Evolutionary conservation across 2,888 invertebrate species (phyloP), one percentile per base, ranked within the genome.

Genomic region (Boloria selene): DNA sequence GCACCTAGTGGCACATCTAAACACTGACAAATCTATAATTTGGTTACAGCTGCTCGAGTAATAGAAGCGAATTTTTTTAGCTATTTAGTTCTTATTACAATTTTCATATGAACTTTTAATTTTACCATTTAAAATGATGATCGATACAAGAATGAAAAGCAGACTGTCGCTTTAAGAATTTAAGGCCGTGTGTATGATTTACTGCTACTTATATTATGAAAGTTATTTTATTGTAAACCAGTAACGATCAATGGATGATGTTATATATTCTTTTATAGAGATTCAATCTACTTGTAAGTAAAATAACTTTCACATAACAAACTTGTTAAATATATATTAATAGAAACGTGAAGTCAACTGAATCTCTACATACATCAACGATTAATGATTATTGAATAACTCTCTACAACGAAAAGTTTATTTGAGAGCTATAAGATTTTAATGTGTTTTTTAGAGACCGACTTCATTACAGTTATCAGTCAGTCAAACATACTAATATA

Each of bases 401-500:
- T 83, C 84, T 82, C 84, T 80, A 77, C 74, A 73, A 73, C 65
- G 75, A 79, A 85, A 86, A 84, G 83, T 85, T 84, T 84, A 85
- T 84, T 74, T 79, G 83, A 84, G 85, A 85, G 83, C 82, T 75
- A 79, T 81, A 65, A 78, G 80, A 84, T 84, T 66, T 69, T 81
- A 84, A 82, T 83, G 82, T 81, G 81, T 81, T 58, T 86, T 86
- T 83, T 85, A 83, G 2, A 84, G 81, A 81, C 85, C 82, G 83
- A 84, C 77, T 68, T 54, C 13, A 56, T 13, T 22, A 52, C 18
- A 16, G 17, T 55, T 38, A 38, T 10, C 10, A 10, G 13, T 60
- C 17, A 47, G 47, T 64, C 64, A 49, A 50, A 52, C 42, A 14
- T 22, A 38, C 42, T 59, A 22, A 31, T 16, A 17, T 63, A 68